These are phyloP conservation scores for Anas flavirostris DNA, from an alignment of 2,797 vertebrate species.

Conservation along the genomic window DNA sequence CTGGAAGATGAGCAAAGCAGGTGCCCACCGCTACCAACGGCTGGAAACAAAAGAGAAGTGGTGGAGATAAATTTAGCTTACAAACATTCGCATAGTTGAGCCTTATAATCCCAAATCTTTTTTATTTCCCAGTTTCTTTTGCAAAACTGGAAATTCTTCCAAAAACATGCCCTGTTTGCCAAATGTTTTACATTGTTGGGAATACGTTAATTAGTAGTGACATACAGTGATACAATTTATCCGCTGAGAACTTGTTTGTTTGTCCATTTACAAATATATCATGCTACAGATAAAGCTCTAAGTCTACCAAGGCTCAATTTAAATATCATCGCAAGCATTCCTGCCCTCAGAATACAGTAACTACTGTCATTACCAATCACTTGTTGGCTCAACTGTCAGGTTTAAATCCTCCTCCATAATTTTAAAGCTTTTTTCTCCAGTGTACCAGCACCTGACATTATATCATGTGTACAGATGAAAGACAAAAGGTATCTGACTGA, in stretches of 20 bases:
- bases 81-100: background rate
- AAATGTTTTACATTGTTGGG: background rate
- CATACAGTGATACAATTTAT: background rate
- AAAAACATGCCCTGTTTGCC: background rate
- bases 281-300: background rate
- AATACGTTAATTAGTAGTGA: background rate
- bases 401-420: constrained; percentile 37
- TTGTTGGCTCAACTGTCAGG: constrained; percentile 1
- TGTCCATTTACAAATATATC: background rate
- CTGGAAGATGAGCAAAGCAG: background rate
- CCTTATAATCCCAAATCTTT: background rate
- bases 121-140: background rate
- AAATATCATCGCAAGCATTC: background rate
- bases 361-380: constrained; percentile 11
- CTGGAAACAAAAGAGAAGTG: background rate
- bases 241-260: background rate
- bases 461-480: background rate
- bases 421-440: constrained; percentile 51
- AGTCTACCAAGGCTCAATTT: background rate
- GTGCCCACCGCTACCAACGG: background rate
- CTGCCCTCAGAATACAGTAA: background rate
- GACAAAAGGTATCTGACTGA: constrained; percentile 50
- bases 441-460: background rate
- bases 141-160: background rate
- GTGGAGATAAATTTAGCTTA: background rate